Evolutionary conservation across 2,113 vertebrate species (phyloP), one percentile per base, ranked within the genome.

Genomic region (Rhinichthys klamathensis): DNA sequence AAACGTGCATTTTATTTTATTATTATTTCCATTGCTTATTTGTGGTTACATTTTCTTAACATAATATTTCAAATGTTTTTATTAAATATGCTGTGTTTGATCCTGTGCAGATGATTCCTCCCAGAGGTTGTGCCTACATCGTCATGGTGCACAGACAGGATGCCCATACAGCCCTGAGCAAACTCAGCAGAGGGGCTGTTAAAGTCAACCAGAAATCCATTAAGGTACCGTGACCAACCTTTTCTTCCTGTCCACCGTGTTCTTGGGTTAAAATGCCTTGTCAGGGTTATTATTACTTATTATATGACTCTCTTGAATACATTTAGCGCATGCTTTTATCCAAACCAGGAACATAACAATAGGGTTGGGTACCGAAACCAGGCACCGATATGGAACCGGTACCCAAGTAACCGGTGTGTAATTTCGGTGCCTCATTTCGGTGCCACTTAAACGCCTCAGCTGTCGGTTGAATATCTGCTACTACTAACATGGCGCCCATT

Each of bases 121-220:
- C 98, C 3, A 92, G 98, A 82, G 98, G 98, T 85, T 99, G 98
- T 94, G 97, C 98, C 88, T 99, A 99, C 88, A 97, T 99, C 79
- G 97, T 97, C 56, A 98, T 99, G 98, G 96, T 99, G 91, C 97
- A 98, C 90, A 95, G 98, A 88, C 97, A 97, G 91, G 98, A 99
- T 90, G 98, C 98, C 54, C 93, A 96, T 88, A 97, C 96, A 44
- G 97, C 98, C 81, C 94, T 99, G 81, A 97, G 95, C 88, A 98
- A 97, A 91, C 95, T 99, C 90, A 96, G 96, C 91, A 94, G 95
- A 86, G 97, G 97, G 32, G 95, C 94, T 80, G 97, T 95, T 88
- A 98, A 97, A 95, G 97, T 99, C 89, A 98, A 98, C 92, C 96
- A 97, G 92, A 99, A 99, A 93, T 95, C 97, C 79, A 97, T 99